Percentiles rank a stretch among this genome's conserved stretches.
Evolutionary conservation across 2,888 invertebrate species (phyloP).

Genomic region (Isotomurus palustris): DNA sequence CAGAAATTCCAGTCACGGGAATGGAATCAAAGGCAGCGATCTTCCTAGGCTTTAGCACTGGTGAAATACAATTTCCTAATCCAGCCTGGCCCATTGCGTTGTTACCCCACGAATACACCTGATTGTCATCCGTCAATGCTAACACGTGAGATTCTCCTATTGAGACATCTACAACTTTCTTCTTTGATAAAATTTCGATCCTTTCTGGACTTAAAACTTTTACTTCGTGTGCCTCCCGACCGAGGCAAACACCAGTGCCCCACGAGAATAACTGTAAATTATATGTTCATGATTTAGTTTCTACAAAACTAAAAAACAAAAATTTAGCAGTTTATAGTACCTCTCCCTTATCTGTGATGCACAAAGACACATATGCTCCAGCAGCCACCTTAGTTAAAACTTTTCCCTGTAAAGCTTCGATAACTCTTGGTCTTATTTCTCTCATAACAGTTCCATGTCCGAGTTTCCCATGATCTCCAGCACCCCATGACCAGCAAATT

Average conservation of each 20-base stretch:
- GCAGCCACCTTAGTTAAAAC: constrained; percentile 58
- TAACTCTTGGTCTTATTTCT: constrained; percentile 58
- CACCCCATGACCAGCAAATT: constrained; percentile 59
- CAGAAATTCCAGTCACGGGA: constrained; percentile 59
- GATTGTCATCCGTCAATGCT: constrained; percentile 57
- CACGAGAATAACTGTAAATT: constrained; percentile 59
- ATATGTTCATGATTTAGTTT: neutral
- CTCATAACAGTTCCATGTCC: constrained; percentile 54
- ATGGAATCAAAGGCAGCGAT: constrained; percentile 57
- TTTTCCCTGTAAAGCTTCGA: constrained; percentile 58
- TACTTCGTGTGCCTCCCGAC: constrained; percentile 57
- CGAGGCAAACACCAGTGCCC: constrained; percentile 61
- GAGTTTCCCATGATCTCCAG: constrained; percentile 57
- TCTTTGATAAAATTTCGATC: constrained; percentile 55
- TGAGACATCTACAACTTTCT: constrained; percentile 58
- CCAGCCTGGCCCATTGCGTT: constrained; percentile 60
- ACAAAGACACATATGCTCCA: constrained; percentile 56
- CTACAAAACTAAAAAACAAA: neutral
- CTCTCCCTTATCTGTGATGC: constrained; percentile 55
- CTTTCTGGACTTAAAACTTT: constrained; percentile 56
- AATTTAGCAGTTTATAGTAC: constrained; percentile 32
- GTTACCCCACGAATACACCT: constrained; percentile 53
- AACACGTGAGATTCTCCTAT: constrained; percentile 61
- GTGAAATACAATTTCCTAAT: constrained; percentile 59
- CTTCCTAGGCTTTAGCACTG: constrained; percentile 57